phyloP scores from a whole-genome alignment of 2,113 vertebrate genomes.

The Antennarius striatus region DNA sequence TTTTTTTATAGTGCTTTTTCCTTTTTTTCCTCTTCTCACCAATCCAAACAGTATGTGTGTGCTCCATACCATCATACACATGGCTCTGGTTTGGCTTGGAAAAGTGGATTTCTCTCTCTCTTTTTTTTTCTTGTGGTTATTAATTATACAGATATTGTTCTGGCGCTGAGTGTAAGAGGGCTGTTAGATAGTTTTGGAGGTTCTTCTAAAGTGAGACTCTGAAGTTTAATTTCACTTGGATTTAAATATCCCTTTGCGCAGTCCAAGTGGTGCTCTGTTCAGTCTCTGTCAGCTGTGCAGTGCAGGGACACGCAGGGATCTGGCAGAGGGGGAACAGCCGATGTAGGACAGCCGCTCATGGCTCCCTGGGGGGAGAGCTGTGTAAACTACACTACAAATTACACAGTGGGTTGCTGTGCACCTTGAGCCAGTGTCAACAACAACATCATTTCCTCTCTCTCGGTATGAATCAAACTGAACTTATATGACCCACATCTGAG shows the following conservation, averaged over 20 bases:
- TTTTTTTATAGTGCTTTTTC: constrained; percentile 73
- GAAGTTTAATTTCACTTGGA: constrained; percentile 69
- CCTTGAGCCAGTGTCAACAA: constrained; percentile 72
- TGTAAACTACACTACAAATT: constrained; percentile 74
- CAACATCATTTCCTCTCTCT: constrained; percentile 62
- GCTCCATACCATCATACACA: constrained; percentile 56
- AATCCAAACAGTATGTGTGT: constrained; percentile 69
- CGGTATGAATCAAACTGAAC: constrained; percentile 69
- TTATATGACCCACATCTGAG: constrained; percentile 65
- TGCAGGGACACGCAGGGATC: constrained; percentile 42
- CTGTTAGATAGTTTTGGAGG: constrained; percentile 69
- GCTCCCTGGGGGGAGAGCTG: constrained; percentile 69
- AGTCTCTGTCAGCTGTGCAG: constrained; percentile 49
- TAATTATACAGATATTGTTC: constrained; percentile 73
- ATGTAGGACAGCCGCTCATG: constrained; percentile 60
- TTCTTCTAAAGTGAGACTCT: constrained; percentile 60
- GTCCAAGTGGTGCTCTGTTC: constrained; percentile 66
- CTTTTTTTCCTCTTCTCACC: constrained; percentile 38
- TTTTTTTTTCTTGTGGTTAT: constrained; percentile 51
- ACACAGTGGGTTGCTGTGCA: constrained; percentile 74
- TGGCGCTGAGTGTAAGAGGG: constrained; percentile 50
- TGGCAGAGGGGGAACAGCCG: constrained; percentile 47
- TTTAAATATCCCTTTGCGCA: constrained; percentile 59
- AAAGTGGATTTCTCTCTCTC: constrained; percentile 47
- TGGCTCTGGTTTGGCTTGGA: constrained; percentile 60